Evolutionary conservation across 92 coral and sea anemone genomes (phyloP).

Genomic region (Porites lobata): DNA sequence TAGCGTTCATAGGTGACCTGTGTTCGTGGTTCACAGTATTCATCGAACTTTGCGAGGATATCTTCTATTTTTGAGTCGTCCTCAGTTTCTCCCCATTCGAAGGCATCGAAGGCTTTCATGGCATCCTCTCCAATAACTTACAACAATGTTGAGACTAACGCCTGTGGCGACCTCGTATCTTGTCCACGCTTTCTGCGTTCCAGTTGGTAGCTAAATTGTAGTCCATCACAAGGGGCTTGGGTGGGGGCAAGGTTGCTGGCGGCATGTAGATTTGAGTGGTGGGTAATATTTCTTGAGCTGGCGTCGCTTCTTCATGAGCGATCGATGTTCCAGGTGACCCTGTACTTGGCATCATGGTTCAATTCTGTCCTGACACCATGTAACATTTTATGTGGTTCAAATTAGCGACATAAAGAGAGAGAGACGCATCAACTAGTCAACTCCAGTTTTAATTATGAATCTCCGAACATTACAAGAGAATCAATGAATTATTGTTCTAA

Average conservation of each 20-base stretch:
- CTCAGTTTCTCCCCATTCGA: slow-evolving; percentile 47
- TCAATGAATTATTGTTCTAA: too few species aligned
- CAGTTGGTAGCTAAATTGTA: slow-evolving; percentile 1
- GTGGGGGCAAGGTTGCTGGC: background rate
- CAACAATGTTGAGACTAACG: slow-evolving; percentile 37
- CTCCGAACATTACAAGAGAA: too few species aligned
- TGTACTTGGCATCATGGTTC: background rate
- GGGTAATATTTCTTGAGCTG: background rate
- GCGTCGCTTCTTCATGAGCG: background rate
- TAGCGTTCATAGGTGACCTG: slow-evolving; percentile 78
- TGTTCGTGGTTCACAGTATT: slow-evolving; percentile 48
- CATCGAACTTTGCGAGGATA: slow-evolving; percentile 45
- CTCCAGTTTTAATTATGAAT: too few species aligned
- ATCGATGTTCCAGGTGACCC: background rate
- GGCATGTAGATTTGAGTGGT: slow-evolving; percentile 2
- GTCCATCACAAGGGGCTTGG: background rate
- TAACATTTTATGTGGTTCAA: background rate
- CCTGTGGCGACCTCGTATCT: slow-evolving; percentile 43
- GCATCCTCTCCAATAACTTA: slow-evolving; percentile 57
- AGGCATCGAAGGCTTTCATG: slow-evolving; percentile 56
- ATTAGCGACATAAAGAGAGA: too few species aligned
- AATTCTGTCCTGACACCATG: slow-evolving; percentile 3
- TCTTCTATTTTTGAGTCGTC: slow-evolving; percentile 48
- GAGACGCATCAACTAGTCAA: too few species aligned
- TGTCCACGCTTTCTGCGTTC: slow-evolving; percentile 20